Evolutionary conservation across 2,888 invertebrate genomes (phyloP).

Genomic region (Clepsis dumicolana): DNA sequence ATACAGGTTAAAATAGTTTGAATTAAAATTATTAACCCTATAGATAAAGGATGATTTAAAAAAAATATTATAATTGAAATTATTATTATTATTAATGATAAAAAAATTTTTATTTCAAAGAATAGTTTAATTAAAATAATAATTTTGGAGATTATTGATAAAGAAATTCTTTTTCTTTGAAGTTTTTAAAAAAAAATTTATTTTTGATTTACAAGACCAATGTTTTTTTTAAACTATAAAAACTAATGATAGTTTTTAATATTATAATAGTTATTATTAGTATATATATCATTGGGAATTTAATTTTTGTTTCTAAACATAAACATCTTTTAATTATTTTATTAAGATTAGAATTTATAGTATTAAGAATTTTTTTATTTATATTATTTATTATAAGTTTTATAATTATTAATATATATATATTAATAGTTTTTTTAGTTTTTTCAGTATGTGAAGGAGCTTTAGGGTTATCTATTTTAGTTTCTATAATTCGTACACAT

Average conservation of each 20-base stretch:
- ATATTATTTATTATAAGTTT: conserved; percentile 77
- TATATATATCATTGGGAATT: conserved; percentile 81
- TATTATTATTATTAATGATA: conserved; percentile 70
- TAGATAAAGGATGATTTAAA: conserved; percentile 80
- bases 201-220: conserved; percentile 90
- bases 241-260: conserved; percentile 79
- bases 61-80: conserved; percentile 62
- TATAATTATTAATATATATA: conserved; percentile 81
- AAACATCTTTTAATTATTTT: conserved; percentile 87
- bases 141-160: conserved; percentile 90
- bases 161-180: conserved; percentile 85
- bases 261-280: conserved; percentile 73
- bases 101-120: conserved; percentile 78
- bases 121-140: conserved; percentile 89
- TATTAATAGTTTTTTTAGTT: conserved; percentile 87
- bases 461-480: conserved; percentile 87
- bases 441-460: conserved; percentile 89
- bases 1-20: conserved; percentile 82
- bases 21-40: conserved; percentile 83
- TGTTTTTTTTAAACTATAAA: conserved; percentile 89
- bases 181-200: conserved; percentile 86
- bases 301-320: conserved; percentile 84
- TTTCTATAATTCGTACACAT: conserved; percentile 87
- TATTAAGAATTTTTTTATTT: conserved; percentile 84
- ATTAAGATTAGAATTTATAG: conserved; percentile 87